Evolutionary conservation across 2,797 vertebrate genomes (phyloP), one percentile per base, ranked within the genome.

Genomic region (Lepidocolaptes lacrymiger): DNA sequence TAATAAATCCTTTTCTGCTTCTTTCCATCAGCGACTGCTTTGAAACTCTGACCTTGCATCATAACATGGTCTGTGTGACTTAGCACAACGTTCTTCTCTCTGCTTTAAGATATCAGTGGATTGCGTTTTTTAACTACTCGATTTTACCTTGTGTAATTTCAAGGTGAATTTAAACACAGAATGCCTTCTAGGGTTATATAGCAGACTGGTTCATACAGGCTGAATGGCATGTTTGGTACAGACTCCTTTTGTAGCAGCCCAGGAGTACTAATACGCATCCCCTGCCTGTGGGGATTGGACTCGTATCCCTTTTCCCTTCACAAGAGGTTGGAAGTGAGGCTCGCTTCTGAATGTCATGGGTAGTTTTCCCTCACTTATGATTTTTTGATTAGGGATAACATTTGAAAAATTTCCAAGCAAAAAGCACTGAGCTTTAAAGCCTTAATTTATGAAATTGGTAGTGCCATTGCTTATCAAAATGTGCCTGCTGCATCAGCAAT

Each of bases 381-480:
- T 30, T 44, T 89, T 68, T 88, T 97, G 7, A 93, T 90, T 46
- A 66, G 41, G 21, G 26, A 41, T 84, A 94, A 67, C 66, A 79
- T 59, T 52, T 91, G 88, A 91, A 85, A 95, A 95, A 75, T 81
- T 90, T 55, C 69, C 34, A 62, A 78, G 80, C 24, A 46, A 58
- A 72, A 88, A 77, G n/a, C 62, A 32, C 43, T 18, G 59, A 88
- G 43, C 55, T 91, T 94, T 86, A 66, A 91, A 86, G 59, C 55
- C 17, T 79, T 69, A 14, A 79, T 93, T 94, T 90, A 49, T 67
- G 51, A 75, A 94, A 88, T n/a, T 24, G 63, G 59, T 48, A 49
- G 52, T 86, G 89, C 43, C 15, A 14, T 69, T 7, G 2, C 82
- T 68, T 88, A 79, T 95, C 88, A 78, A 80, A 91, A 64, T 10